Percentiles rank a stretch among this genome's conserved stretches.
Evolutionary conservation across 1,140 invertebrate species (phyloP).

Genomic region (Drosophila sechellia): DNA sequence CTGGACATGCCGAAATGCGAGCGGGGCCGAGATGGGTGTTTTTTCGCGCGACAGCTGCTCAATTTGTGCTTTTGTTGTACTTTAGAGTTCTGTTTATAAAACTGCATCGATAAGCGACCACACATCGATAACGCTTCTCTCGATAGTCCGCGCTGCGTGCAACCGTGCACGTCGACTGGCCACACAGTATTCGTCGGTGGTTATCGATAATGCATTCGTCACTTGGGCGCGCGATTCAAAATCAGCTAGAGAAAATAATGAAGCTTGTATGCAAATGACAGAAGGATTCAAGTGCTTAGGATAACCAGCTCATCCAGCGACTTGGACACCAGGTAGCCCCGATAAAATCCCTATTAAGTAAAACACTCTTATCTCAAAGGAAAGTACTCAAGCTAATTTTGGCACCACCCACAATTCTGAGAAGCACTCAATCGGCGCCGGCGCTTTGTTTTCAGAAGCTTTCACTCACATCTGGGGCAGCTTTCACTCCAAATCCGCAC

Average conservation of each 20-base stretch:
- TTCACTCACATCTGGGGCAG: conserved; percentile 51
- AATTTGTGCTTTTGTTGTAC: conserved; percentile 13
- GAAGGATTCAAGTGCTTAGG: too few species aligned
- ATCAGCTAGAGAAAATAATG: not conserved
- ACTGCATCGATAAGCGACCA: conserved; percentile 14
- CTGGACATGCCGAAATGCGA: conserved; percentile 15
- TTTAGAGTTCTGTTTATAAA: conserved; percentile 27
- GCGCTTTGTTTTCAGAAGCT: conserved; percentile 39
- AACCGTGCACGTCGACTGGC: not conserved
- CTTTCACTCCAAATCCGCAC: conserved; percentile 39
- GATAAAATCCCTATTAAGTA: not conserved
- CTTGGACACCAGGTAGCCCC: too few species aligned
- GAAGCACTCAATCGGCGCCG: conserved; percentile 26
- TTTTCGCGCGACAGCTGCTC: conserved; percentile 13
- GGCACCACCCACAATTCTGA: conserved; percentile 73
- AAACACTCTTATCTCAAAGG: not conserved
- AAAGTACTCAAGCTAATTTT: conserved; percentile 42
- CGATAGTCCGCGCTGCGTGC: not conserved
- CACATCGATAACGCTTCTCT: not conserved
- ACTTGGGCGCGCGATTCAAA: conserved; percentile 16
- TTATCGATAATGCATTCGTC: not conserved
- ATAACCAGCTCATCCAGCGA: too few species aligned
- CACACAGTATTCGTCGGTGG: not conserved
- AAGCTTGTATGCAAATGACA: too few species aligned
- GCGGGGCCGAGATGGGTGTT: conserved; percentile 5